Base-by-base conservation (phyloP, 2,888 invertebrate genomes). In the Timema podura region DNA sequence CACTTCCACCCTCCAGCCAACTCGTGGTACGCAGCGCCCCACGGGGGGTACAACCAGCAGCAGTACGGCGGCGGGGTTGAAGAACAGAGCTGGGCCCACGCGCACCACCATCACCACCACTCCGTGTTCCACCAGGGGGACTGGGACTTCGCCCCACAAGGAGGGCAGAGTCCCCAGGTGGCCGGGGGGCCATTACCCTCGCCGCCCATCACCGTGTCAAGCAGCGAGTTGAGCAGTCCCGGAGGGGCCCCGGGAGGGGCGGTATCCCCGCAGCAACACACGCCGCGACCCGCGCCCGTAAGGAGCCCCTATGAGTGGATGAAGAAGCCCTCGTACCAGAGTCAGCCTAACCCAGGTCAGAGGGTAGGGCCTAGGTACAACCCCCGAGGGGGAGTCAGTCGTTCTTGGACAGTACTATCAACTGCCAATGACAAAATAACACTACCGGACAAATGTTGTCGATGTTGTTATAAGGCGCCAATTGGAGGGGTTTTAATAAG, bases 231-330 rank as follows among this genome's bases (percentile, higher is more conserved):
- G 75, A 86, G 87, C 67, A 87, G 87, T 75, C 87, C 88, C 0
- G 85, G 85, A 2, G 79, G 75, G 79, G 65, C 67, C 76, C 74
- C 65, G 64, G 72, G 79, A 76, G 73, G 78, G 77, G 76, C 80
- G 71, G 74, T 80, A 75, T 75, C 80, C 73, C 78, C 82, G 74
- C 78, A 82, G 69, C 77, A 79, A 72, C 78, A 79, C 71, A 74
- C 76, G 61, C 75, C 76, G 68, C 85, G 89, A 77, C 89, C 92
- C 64, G 86, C 89, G 54, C 90, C 91, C 47, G 88, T 89, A 30
- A 87, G 93, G 61, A 91, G 92, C 75, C 93, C 93, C 0, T 95
- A 89, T 80, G 94, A 93, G 77, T 96, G 95, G 95, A 95, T 96
- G 89, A 95, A 92, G 81, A 94, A 93, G 80, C 90, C 91, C 6